A percentile compares a stretch with the other conserved stretches of the same genome.
Conservation (phyloP, 2,888 invertebrate species). For the Heteromyza rotundicornis region DNA sequence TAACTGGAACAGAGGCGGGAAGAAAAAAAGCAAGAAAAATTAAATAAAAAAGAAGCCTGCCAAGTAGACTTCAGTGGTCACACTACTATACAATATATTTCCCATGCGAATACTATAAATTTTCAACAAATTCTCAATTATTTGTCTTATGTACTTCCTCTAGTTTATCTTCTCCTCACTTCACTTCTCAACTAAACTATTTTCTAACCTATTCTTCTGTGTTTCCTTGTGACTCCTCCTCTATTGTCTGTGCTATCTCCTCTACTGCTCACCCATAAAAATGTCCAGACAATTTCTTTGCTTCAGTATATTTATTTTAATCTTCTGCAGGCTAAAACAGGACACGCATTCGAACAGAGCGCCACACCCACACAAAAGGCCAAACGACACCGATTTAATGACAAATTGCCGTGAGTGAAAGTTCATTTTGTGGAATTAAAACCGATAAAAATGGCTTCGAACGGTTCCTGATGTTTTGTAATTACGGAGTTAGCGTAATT, state of each 20-base stretch:
- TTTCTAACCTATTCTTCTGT: too few relatives aligned
- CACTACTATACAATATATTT: too few relatives aligned
- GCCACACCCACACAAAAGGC: neutral
- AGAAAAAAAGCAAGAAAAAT: too few relatives aligned
- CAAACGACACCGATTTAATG: neutral
- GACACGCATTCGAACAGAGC: neutral
- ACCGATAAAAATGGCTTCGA: neutral
- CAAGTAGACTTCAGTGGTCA: too few relatives aligned
- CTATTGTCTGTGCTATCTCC: neutral
- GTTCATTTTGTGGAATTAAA: too few relatives aligned
- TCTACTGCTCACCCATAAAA: neutral
- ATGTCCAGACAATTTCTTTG: neutral
- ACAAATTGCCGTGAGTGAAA: neutral
- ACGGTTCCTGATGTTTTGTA: neutral
- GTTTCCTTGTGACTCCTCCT: neutral
- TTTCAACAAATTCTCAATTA: too few relatives aligned
- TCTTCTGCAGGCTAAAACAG: slow-evolving; percentile 18
- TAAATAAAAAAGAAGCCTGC: too few relatives aligned
- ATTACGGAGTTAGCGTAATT: neutral
- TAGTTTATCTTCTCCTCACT: too few relatives aligned
- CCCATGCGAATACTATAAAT: too few relatives aligned
- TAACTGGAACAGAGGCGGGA: too few relatives aligned
- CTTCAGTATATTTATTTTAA: slow-evolving; percentile 16
- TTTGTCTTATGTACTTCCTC: too few relatives aligned
- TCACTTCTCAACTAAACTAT: too few relatives aligned